Evolutionary conservation across 2,113 vertebrate genomes (phyloP).

Genomic region (Stictonetta naevosa): DNA sequence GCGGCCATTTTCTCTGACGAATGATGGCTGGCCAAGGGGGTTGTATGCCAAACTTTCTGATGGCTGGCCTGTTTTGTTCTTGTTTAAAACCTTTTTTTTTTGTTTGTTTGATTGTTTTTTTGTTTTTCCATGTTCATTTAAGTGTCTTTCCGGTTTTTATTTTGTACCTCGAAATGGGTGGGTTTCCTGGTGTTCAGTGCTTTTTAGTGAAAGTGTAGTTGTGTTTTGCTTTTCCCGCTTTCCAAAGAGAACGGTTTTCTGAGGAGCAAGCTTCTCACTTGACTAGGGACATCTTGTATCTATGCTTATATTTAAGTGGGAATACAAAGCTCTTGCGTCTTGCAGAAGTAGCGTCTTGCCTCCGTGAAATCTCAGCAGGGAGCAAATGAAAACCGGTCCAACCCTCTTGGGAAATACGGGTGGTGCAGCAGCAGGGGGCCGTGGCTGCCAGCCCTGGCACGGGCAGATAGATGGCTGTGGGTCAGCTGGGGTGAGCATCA

Average conservation of each 20-base stretch:
- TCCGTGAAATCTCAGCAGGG: not conserved
- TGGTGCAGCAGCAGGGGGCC: not conserved
- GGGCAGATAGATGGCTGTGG: rapidly evolving
- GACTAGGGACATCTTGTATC: not conserved
- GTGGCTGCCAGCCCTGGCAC: rapidly evolving
- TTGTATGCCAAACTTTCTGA: rapidly evolving
- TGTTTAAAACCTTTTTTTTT: not conserved
- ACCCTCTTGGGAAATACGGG: rapidly evolving
- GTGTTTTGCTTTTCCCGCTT: not conserved
- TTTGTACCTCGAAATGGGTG: not conserved
- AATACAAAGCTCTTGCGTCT: not conserved
- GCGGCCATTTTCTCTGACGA: not conserved
- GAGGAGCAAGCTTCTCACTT: not conserved
- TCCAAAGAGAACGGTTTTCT: not conserved
- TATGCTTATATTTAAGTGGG: not conserved
- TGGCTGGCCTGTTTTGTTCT: not conserved
- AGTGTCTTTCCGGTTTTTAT: not conserved
- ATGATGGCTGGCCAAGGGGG: not conserved
- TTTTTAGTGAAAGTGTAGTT: not conserved
- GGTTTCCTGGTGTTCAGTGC: not conserved
- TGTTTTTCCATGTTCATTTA: not conserved
- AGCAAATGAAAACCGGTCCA: not conserved
- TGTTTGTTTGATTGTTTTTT: not conserved
- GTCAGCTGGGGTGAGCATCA: not conserved
- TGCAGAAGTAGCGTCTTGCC: not conserved